phyloP scores from a whole-genome alignment of 2,888 invertebrate species.

The Lasioglossum lativentre region DNA sequence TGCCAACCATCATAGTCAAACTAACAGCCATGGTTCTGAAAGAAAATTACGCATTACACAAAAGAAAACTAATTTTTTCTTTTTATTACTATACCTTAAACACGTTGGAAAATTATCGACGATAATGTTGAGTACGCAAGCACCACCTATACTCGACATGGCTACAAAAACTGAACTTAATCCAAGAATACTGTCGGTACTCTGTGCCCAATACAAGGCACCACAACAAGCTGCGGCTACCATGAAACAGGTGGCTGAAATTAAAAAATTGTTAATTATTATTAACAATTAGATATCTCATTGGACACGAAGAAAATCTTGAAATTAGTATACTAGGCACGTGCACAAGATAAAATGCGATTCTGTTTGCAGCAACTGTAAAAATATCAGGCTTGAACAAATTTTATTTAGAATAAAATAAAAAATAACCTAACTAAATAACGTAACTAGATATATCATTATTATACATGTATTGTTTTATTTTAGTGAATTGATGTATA shows the following conservation, averaged over 20 bases:
- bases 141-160: constrained; percentile 85
- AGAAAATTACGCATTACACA: constrained; percentile 37
- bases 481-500: no score
- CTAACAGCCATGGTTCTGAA: constrained; percentile 90
- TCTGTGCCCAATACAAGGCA: constrained; percentile 81
- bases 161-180: constrained; percentile 82
- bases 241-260: constrained; percentile 80
- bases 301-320: not conserved
- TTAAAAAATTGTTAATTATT: not conserved
- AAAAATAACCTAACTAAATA: no score
- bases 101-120: constrained; percentile 82
- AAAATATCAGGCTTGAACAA: no score
- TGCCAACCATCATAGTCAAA: constrained; percentile 89
- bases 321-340: not conserved
- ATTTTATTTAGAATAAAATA: no score
- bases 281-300: not conserved
- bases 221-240: constrained; percentile 81
- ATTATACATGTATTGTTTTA: no score
- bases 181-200: constrained; percentile 78
- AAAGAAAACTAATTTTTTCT: not conserved
- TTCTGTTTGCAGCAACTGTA: no score
- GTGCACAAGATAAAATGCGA: not conserved
- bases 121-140: constrained; percentile 85
- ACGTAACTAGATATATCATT: no score
- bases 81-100: constrained; percentile 73